These are phyloP conservation scores for Callorhinus ursinus DNA, from an alignment of 2,113 vertebrate genomes.

Conservation along the genomic window DNA sequence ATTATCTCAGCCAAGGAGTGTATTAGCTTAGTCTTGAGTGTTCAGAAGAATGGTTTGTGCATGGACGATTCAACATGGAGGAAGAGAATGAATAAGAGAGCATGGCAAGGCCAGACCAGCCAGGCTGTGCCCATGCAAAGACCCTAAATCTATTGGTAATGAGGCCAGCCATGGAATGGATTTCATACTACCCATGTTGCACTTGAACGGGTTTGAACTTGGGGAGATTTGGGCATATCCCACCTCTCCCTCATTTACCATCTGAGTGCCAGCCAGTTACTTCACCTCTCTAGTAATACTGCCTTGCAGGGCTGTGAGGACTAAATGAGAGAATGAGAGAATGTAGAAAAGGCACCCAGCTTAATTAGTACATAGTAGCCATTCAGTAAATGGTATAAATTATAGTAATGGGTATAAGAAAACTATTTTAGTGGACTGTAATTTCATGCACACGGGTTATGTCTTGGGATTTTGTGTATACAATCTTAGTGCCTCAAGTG, in stretches of 20 bases:
- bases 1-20: background rate
- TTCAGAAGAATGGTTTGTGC: background rate
- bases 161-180: background rate
- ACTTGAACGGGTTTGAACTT: background rate
- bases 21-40: background rate
- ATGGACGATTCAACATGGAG: background rate
- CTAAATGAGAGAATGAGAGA: conserved; percentile 18
- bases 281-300: background rate
- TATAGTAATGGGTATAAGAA: background rate
- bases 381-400: background rate
- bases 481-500: background rate
- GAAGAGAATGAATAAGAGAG: background rate
- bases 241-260: background rate
- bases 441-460: background rate
- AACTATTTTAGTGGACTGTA: background rate
- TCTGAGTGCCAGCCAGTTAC: background rate
- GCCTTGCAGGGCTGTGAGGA: background rate
- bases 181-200: background rate
- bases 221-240: background rate
- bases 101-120: background rate
- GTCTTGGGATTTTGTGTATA: background rate
- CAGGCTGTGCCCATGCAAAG: background rate
- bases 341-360: background rate
- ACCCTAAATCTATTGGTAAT: background rate
- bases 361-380: background rate